Conservation (phyloP, 2,888 invertebrate species). For the Ellobium chinense region DNA sequence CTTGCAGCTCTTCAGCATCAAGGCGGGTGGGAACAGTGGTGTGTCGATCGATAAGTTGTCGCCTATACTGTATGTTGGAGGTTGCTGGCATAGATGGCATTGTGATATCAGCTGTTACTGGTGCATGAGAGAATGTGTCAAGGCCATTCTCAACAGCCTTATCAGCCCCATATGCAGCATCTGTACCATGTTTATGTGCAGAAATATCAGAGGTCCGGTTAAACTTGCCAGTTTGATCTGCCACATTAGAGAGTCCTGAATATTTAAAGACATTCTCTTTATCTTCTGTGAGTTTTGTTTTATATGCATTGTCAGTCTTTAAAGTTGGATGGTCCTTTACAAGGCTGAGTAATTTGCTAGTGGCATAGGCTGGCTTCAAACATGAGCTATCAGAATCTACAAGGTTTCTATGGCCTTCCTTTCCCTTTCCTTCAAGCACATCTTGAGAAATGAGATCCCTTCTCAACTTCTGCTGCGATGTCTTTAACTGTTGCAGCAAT, state of each 20-base stretch:
- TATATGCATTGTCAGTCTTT: too few species aligned
- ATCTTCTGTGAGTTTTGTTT: too few species aligned
- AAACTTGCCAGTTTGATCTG: too few species aligned
- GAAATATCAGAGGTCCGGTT: neutral
- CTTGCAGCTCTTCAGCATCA: constrained; percentile 16
- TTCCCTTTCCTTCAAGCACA: constrained; percentile 22
- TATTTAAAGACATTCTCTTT: too few species aligned
- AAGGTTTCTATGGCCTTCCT: neutral
- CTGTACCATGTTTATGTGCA: neutral
- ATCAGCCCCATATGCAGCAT: neutral
- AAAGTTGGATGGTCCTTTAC: too few species aligned
- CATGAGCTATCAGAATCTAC: neutral
- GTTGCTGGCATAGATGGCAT: constrained; percentile 37
- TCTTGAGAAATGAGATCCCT: constrained; percentile 15
- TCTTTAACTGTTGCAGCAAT: constrained; percentile 62
- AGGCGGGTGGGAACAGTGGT: constrained; percentile 13
- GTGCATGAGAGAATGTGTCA: too few species aligned
- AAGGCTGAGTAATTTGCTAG: constrained; percentile 3
- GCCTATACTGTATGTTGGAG: constrained; percentile 22
- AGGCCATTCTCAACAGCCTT: neutral
- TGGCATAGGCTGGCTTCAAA: constrained; percentile 10
- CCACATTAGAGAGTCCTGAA: too few species aligned
- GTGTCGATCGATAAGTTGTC: constrained; percentile 42
- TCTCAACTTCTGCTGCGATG: constrained; percentile 55
- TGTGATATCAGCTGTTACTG: too few species aligned